Evolutionary conservation across 23 tunicate species (phyloP), one percentile per base, ranked within the genome.

Genomic region (Trididemnum clinides): DNA sequence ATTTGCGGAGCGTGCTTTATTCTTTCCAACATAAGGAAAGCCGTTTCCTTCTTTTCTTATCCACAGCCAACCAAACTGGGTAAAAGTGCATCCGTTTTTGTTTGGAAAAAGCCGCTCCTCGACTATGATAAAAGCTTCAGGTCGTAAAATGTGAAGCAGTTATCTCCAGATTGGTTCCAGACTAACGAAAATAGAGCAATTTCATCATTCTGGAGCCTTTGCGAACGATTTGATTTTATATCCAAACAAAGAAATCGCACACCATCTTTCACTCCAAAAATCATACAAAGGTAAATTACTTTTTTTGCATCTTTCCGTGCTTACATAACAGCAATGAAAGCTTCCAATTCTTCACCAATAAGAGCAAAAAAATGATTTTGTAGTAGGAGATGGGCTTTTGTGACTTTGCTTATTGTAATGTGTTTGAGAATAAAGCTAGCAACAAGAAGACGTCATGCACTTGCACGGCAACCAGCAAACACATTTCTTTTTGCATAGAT

Each of bases 271-370:
- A 63, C 21, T 63, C 71, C 22, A 63, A n/a, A 63, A 10, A 63
- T n/a, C 71, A 63, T 63, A 22, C 23, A 21, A 63, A 63, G 23
- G 54, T 44, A 44, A 44, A 63, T 63, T 22, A 63, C 71, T 63
- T 63, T 63, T 44, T 63, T 6, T 44, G 54, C 15, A 44, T 7
- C 54, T 44, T 15, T 44, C 54, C 54, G 71, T 6, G n/a, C n/a
- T n/a, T n/a, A n/a, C n/a, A n/a, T n/a, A n/a, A n/a, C n/a, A n/a
- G n/a, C n/a, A n/a, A n/a, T 63, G 7, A 63, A 63, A 15, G 71
- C 71, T 63, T 63, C 71, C 71, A n/a, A 63, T 25, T 63, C 71
- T 25, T n/a, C 71, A 15, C 12, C 71, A 63, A 63, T 63, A 25
- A 63, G 23, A 63, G 71, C 71, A 63, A 63, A 63, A 5, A 22